phyloP scores from a whole-genome alignment of 2,113 vertebrate species.

The Mormyrus iriodes region DNA sequence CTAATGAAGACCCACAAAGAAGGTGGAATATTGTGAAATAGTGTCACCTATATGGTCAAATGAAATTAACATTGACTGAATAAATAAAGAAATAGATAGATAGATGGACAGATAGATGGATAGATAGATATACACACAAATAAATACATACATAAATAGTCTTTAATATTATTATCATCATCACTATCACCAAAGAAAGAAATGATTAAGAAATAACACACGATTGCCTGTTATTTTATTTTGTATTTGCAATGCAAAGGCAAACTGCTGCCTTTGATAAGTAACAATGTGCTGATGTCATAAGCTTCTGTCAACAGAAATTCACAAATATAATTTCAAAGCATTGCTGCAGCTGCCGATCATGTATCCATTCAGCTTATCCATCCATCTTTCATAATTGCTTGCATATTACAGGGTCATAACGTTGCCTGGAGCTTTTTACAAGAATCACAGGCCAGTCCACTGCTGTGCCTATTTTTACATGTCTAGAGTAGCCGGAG shows the following conservation, averaged over 20 bases:
- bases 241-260: neutral
- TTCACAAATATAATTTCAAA: neutral
- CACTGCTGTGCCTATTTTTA: neutral
- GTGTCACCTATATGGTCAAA: neutral
- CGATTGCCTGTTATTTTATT: neutral
- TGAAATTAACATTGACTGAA: neutral
- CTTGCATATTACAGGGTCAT: too few species aligned
- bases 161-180: neutral
- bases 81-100: too few species aligned
- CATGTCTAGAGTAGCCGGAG: neutral
- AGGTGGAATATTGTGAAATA: neutral
- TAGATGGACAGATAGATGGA: too few species aligned
- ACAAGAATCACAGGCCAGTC: neutral
- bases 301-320: neutral
- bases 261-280: neutral
- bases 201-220: neutral
- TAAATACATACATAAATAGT: too few species aligned
- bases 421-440: neutral
- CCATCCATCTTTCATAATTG: too few species aligned
- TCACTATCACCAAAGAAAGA: neutral
- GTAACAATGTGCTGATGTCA: neutral
- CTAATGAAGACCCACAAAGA: too few species aligned
- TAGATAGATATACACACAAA: too few species aligned
- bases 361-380: neutral
- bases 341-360: neutral